Evolutionary conservation across 1,140 invertebrate genomes (phyloP).

Genomic region (Mamestra configurata): DNA sequence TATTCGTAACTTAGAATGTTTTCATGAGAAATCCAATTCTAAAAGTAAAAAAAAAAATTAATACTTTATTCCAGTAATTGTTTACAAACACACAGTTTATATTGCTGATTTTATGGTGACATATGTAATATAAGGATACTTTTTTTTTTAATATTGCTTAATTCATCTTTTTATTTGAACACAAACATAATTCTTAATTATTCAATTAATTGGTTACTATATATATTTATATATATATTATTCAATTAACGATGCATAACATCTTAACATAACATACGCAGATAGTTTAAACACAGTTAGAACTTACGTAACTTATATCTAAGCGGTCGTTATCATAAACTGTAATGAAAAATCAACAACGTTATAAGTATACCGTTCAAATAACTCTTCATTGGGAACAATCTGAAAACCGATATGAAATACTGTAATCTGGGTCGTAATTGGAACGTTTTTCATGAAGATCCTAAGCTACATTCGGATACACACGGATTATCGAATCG

Average conservation of each 20-base stretch:
- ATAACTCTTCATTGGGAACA: background rate
- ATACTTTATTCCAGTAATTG: too few relatives aligned
- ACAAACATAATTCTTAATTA: too few relatives aligned
- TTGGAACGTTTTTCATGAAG: background rate
- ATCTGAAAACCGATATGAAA: background rate
- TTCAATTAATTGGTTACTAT: too few relatives aligned
- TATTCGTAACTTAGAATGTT: too few relatives aligned
- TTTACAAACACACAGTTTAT: too few relatives aligned
- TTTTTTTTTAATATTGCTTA: too few relatives aligned
- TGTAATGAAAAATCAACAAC: constrained; percentile 39
- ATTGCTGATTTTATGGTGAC: too few relatives aligned
- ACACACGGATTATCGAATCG: background rate
- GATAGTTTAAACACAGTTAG: background rate
- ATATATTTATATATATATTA: too few relatives aligned
- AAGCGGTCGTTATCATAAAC: constrained; percentile 26
- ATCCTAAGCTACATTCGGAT: background rate
- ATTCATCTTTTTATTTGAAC: too few relatives aligned
- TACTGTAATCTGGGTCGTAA: background rate
- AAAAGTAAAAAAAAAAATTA: too few relatives aligned
- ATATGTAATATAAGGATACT: too few relatives aligned
- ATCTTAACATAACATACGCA: constrained; percentile 1
- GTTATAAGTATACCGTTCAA: constrained; percentile 1
- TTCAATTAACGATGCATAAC: constrained; percentile 8
- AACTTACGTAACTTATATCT: constrained; percentile 33
- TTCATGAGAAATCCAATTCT: too few relatives aligned